Base-by-base conservation (phyloP, 2,113 vertebrate species). In the Tautogolabrus adspersus region DNA sequence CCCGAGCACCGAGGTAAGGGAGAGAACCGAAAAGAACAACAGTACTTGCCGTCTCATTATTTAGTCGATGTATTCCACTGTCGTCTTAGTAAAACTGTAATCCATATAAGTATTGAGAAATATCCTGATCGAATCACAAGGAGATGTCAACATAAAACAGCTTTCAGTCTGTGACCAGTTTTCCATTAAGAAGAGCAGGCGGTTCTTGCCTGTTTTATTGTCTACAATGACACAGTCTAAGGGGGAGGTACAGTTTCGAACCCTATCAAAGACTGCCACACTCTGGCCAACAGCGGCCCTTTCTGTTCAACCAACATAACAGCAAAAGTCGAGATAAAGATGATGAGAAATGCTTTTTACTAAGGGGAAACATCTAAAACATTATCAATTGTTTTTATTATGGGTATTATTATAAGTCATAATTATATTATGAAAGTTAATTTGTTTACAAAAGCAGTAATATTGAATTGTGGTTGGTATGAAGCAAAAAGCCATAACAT, bases 21-120 rank as follows among this genome's bases (percentile, higher is more conserved):
- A 89, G 12, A 85, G 15, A 21, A 77, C 47, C 64, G 58, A 46
- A 22, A 85, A 34, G 0, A 88, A 76, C 42, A 89, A 83, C 69
- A 73, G 74, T 67, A 89, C 84, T 87, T 89, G 89, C 79, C 81
- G 68, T 74, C 42, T 76, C 86, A 79, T 88, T 73, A 30, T 19
- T 40, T 9, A 23, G 26, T 55, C 37, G 54, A 2, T 4, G 61
- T 30, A 65, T 49, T 75, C 82, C 75, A 40, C 1, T 21, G 1
- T 46, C 15, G 15, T 38, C 2, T 18, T 0, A 22, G 22, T 10
- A 54, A 40, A 73, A 67, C 1, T 10, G 21, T 46, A 77, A 80
- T 90, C 86, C 83, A 56, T 1, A 46, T 0, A 21, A 63, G 66
- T 34, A n/a, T 38, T 18, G 5, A 23, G 1, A 18, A 22, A 62